These are phyloP conservation scores for Lipophrys pholis DNA, from an alignment of 2,113 vertebrate species.

Conservation along the genomic window DNA sequence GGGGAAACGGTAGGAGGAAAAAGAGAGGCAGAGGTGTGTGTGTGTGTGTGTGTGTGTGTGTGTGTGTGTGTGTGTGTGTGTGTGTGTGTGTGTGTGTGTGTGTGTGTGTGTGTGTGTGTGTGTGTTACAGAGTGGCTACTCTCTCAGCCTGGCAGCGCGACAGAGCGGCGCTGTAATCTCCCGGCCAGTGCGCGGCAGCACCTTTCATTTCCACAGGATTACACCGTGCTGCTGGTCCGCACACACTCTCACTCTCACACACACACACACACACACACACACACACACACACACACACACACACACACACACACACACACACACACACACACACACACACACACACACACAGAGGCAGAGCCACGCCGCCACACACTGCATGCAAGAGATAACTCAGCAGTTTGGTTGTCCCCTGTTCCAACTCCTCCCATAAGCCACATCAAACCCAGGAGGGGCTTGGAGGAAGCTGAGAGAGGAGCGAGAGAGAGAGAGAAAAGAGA, in stretches of 20 bases:
- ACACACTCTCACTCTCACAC: conserved; percentile 40
- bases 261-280: conserved; percentile 34
- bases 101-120: conserved; percentile 48
- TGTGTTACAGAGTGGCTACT: conserved; percentile 40
- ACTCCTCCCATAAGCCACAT: conserved; percentile 83
- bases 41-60: conserved; percentile 43
- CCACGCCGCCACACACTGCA: conserved; percentile 79
- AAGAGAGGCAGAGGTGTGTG: conserved; percentile 57
- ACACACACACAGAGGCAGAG: conserved; percentile 56
- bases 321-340: background rate
- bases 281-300: conserved; percentile 54
- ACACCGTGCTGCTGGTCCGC: conserved; percentile 69
- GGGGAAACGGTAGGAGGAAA: conserved; percentile 43
- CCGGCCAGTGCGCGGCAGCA: conserved; percentile 84
- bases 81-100: no score
- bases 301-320: conserved; percentile 49
- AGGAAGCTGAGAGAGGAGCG: conserved; percentile 48
- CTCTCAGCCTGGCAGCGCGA: conserved; percentile 73
- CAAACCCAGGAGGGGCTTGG: conserved; percentile 77
- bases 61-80: conserved; percentile 46
- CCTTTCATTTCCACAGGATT: conserved; percentile 85
- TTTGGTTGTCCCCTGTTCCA: conserved; percentile 79
- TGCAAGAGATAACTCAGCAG: conserved; percentile 86
- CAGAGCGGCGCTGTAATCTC: conserved; percentile 81
- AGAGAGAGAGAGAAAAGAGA: conserved; percentile 17